phyloP scores from a whole-genome alignment of 2,888 invertebrate genomes.

The Agriopis leucophaearia region DNA sequence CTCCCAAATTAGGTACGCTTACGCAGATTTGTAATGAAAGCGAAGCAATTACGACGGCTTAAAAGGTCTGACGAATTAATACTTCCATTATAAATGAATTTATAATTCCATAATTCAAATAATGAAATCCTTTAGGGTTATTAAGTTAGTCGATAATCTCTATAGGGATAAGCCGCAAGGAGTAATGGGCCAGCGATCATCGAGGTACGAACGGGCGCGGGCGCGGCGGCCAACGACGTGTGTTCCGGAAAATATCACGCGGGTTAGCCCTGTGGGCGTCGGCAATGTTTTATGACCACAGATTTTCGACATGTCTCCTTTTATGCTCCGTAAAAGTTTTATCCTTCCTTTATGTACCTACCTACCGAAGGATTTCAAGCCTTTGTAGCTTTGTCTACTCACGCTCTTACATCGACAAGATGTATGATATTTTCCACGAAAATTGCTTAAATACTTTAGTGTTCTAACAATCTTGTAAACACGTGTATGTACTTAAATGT shows the following conservation, averaged over 20 bases:
- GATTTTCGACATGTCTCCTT: conserved; percentile 74
- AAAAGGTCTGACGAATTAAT: conserved; percentile 40
- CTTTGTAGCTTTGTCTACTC: conserved; percentile 58
- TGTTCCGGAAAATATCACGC: conserved; percentile 39
- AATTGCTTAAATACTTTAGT: conserved; percentile 9
- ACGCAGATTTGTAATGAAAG: conserved; percentile 37
- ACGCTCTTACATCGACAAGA: conserved; percentile 43
- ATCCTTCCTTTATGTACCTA: conserved; percentile 63
- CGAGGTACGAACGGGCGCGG: conserved; percentile 10
- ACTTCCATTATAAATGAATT: conserved; percentile 43
- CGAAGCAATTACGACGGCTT: conserved; percentile 39
- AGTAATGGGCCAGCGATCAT: conserved; percentile 43
- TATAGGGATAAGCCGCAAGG: conserved; percentile 38
- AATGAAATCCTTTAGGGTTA: conserved; percentile 45
- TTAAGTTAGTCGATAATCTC: conserved; percentile 51
- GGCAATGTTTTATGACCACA: conserved; percentile 68
- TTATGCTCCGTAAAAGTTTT: conserved; percentile 76
- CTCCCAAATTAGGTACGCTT: conserved; percentile 35
- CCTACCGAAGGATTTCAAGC: conserved; percentile 53
- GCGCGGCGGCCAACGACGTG: conserved; percentile 9
- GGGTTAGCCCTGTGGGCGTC: conserved; percentile 55
- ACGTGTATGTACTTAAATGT: background rate
- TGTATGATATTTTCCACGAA: conserved; percentile 21
- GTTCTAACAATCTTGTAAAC: conserved; percentile 1
- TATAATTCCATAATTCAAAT: conserved; percentile 47